These are phyloP conservation scores for Ormyrus pomaceus DNA, from an alignment of 2,888 invertebrate species.

Conservation along the genomic window DNA sequence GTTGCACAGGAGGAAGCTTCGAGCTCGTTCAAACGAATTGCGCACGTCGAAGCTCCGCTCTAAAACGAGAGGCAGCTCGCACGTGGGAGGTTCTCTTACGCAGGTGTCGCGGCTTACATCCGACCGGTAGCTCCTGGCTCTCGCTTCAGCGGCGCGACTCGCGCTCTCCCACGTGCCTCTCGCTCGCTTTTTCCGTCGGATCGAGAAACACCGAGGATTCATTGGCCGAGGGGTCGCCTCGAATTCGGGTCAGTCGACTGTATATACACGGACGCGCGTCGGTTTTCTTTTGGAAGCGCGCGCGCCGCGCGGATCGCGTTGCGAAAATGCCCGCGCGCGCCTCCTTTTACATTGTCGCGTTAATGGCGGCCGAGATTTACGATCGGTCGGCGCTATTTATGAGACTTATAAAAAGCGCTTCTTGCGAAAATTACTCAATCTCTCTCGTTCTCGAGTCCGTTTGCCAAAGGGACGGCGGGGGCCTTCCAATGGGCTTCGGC, in stretches of 20 bases:
- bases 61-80: no score
- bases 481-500: background rate
- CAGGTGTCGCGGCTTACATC: conserved; percentile 9
- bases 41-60: conserved; percentile 2
- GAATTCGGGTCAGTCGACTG: no score
- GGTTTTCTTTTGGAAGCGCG: conserved; percentile 12
- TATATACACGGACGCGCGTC: background rate
- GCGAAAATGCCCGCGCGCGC: conserved; percentile 13
- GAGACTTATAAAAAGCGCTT: conserved; percentile 26
- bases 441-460: background rate
- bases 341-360: conserved; percentile 1
- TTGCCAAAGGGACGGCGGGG: background rate
- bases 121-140: conserved; percentile 21
- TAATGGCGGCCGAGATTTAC: conserved; percentile 41
- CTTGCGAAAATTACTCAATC: conserved; percentile 43
- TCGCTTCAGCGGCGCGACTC: background rate
- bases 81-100: no score
- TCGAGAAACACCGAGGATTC: no score
- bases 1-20: no score
- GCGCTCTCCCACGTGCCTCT: background rate
- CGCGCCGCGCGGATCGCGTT: background rate
- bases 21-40: no score
- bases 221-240: no score
- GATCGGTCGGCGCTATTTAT: conserved; percentile 26
- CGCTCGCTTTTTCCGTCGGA: background rate